Conservation (phyloP, 2,888 invertebrate species). For the Trichopoda pennipes region DNA sequence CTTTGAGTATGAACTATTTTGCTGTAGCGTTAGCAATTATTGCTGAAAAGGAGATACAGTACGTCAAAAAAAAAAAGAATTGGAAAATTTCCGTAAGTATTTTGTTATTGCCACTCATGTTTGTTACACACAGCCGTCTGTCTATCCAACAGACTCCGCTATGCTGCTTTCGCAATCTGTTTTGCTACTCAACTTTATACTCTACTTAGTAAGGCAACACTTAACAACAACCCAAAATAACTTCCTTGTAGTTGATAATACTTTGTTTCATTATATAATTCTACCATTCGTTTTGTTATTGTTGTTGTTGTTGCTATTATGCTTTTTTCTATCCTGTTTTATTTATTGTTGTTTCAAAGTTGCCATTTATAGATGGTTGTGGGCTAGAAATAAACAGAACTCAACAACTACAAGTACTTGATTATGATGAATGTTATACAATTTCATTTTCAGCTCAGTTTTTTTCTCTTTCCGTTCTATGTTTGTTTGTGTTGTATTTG, state of each 20-base stretch:
- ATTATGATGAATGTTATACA: slow-evolving; percentile 68
- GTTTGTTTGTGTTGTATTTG: slow-evolving; percentile 23
- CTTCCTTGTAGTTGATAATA: slow-evolving; percentile 69
- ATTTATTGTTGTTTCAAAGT: slow-evolving; percentile 58
- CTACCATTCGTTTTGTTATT: slow-evolving; percentile 41
- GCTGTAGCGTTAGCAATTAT: slow-evolving; percentile 20
- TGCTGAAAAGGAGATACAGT: neutral
- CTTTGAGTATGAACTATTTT: neutral
- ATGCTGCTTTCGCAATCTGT: slow-evolving; percentile 3
- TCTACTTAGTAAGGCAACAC: slow-evolving; percentile 66
- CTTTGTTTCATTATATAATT: slow-evolving; percentile 68
- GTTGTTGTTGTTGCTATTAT: neutral
- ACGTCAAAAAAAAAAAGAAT: slow-evolving; percentile 10
- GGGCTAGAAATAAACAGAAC: slow-evolving; percentile 40
- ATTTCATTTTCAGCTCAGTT: slow-evolving; percentile 53
- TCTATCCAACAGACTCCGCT: slow-evolving; percentile 11
- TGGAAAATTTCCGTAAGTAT: slow-evolving; percentile 46
- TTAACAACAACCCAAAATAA: slow-evolving; percentile 68
- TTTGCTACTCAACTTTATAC: slow-evolving; percentile 40
- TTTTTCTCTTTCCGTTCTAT: slow-evolving; percentile 19
- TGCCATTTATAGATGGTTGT: slow-evolving; percentile 53
- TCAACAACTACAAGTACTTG: slow-evolving; percentile 64
- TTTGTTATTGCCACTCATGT: slow-evolving; percentile 64
- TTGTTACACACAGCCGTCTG: slow-evolving; percentile 55
- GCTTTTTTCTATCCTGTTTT: slow-evolving; percentile 34